Evolutionary conservation across 2,797 vertebrate genomes (phyloP).

Genomic region (Cryptoprocta ferox): DNA sequence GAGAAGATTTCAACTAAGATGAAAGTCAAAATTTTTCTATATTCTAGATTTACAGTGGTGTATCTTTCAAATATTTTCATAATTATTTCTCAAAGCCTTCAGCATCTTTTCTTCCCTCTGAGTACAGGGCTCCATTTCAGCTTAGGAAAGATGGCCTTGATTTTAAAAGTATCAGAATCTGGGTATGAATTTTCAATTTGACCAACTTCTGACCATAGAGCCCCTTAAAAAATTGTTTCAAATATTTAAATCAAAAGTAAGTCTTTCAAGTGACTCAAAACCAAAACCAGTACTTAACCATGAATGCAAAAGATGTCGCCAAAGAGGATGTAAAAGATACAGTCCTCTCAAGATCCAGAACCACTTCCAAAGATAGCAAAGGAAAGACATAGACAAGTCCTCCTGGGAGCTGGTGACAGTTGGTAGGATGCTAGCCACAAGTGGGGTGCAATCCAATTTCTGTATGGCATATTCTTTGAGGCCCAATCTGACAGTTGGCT

Average conservation of each 20-base stretch:
- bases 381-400: neutral
- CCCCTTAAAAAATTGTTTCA: neutral
- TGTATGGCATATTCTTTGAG: neutral
- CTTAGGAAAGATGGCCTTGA: neutral
- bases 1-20: neutral
- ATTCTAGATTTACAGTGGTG: neutral
- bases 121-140: neutral
- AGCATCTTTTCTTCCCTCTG: neutral
- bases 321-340: neutral
- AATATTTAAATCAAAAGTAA: neutral
- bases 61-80: neutral
- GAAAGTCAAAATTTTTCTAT: neutral
- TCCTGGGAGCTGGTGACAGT: neutral
- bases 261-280: neutral
- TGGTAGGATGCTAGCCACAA: neutral
- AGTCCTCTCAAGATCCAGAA: neutral
- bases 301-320: neutral
- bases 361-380: neutral
- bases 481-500: neutral
- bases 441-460: neutral
- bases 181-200: neutral
- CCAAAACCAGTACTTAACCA: neutral
- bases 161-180: neutral
- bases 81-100: neutral
- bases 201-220: neutral